These are phyloP conservation scores for Caenorhabditis briggsae DNA, from an alignment of 1,140 invertebrate species.

Conservation along the genomic window DNA sequence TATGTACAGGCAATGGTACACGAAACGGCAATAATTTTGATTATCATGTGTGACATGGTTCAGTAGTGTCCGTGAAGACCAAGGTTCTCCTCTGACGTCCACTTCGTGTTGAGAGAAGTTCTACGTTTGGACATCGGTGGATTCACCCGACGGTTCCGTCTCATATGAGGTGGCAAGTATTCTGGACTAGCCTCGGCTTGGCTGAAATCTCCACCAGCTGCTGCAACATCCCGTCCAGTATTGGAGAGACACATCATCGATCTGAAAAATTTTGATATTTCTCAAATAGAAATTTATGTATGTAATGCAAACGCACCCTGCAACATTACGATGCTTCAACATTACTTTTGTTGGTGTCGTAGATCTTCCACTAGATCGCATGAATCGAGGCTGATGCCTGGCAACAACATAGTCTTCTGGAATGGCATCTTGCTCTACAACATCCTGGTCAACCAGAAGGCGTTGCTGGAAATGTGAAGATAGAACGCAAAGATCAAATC, in stretches of 20 bases:
- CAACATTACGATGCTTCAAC: conserved; percentile 30
- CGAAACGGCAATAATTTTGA: not conserved
- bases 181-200: not conserved
- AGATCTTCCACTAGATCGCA: conserved; percentile 30
- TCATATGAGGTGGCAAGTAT: conserved; percentile 33
- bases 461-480: not conserved
- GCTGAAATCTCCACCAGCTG: not conserved
- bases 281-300: no score
- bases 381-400: conserved; percentile 38
- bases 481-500: not conserved
- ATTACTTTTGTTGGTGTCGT: conserved; percentile 44
- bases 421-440: not conserved
- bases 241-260: conserved; percentile 41
- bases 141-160: not conserved
- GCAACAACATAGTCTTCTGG: conserved; percentile 46
- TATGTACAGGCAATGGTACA: conserved; percentile 49
- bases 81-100: conserved; percentile 40
- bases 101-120: conserved; percentile 33
- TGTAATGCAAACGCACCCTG: no score
- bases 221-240: not conserved
- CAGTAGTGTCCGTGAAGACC: conserved; percentile 24
- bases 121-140: conserved; percentile 7
- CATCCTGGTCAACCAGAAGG: not conserved
- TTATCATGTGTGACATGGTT: not conserved
- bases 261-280: not conserved